A percentile compares a stretch with the other conserved stretches of the same genome.
Evolutionary conservation across 2,888 invertebrate genomes (phyloP).

Genomic region (Lathronympha strigana): DNA sequence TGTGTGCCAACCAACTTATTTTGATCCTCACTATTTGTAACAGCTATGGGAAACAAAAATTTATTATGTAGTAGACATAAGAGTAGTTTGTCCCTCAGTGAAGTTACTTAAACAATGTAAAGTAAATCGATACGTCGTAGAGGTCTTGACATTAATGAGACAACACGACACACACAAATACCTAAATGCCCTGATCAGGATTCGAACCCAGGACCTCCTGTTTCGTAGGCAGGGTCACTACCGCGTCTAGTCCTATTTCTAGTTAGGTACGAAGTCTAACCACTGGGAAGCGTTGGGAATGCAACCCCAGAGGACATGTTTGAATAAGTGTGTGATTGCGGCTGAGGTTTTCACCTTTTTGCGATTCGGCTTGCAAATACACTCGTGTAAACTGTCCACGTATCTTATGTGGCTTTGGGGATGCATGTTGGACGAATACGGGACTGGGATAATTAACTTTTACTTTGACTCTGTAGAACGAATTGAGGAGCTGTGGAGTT

Average conservation of each 20-base stretch:
- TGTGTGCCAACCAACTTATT: background rate
- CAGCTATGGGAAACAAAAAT: background rate
- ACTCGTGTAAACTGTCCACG: conserved; percentile 21
- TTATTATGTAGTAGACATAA: background rate
- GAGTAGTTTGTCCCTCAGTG: too few relatives aligned
- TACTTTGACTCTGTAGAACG: background rate
- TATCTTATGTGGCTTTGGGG: conserved; percentile 5
- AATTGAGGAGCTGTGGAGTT: too few relatives aligned
- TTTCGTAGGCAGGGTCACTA: too few relatives aligned
- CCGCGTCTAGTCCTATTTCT: too few relatives aligned
- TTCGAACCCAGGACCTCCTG: too few relatives aligned
- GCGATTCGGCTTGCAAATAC: conserved; percentile 19
- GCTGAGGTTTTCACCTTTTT: conserved; percentile 28
- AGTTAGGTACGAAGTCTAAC: too few relatives aligned
- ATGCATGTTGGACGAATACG: background rate
- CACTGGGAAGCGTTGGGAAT: background rate
- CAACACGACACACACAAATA: too few relatives aligned
- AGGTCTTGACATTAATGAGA: too few relatives aligned
- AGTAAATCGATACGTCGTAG: too few relatives aligned
- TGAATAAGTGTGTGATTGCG: conserved; percentile 82
- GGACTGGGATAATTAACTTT: conserved; percentile 3
- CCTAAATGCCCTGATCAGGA: too few relatives aligned
- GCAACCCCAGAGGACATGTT: conserved; percentile 63
- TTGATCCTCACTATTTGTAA: background rate
- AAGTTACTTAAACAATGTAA: too few relatives aligned